Percentiles rank a stretch among this genome's conserved stretches.
These are phyloP conservation scores for Actinernus sp. DNA, from an alignment of 92 coral and sea anemone species.

Conservation along the genomic window DNA sequence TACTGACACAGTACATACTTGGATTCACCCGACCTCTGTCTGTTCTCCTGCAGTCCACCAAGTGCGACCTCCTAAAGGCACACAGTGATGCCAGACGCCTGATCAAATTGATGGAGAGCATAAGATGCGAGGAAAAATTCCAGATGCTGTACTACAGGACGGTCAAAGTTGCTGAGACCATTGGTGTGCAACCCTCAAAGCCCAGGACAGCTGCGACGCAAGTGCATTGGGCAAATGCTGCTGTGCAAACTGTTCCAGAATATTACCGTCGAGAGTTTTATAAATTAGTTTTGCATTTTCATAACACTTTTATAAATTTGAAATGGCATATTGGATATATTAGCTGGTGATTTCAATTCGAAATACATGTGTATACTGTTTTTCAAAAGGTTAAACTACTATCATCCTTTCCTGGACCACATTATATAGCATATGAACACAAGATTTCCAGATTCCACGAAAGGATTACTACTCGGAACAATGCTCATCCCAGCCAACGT, in stretches of 20 bases:
- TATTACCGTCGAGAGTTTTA: slow-evolving; percentile 9
- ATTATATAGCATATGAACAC: slow-evolving; percentile 36
- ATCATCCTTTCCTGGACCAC: slow-evolving; percentile 46
- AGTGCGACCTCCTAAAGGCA: slow-evolving; percentile 41
- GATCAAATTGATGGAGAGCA: slow-evolving; percentile 7
- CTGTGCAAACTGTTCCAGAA: slow-evolving; percentile 7
- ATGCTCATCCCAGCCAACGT: slow-evolving; percentile 44
- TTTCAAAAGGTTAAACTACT: slow-evolving; percentile 39
- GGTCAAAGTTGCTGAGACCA: slow-evolving; percentile 17
- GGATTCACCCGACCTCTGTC: slow-evolving; percentile 44
- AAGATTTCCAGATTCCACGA: slow-evolving; percentile 37
- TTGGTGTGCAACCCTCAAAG: slow-evolving; percentile 45
- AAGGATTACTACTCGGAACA: slow-evolving; percentile 24
- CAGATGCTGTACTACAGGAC: slow-evolving; percentile 33
- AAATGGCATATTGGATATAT: too few relatives aligned
- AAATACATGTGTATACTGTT: too few relatives aligned
- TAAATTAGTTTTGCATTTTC: too few relatives aligned
- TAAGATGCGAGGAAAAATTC: slow-evolving; percentile 35
- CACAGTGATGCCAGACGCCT: slow-evolving; percentile 35
- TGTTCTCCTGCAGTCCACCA: slow-evolving; percentile 29
- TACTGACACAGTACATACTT: slow-evolving; percentile 22
- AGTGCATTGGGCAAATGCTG: slow-evolving; percentile 45
- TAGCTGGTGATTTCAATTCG: too few relatives aligned
- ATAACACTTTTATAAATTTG: too few relatives aligned
- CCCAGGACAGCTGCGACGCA: slow-evolving; percentile 50